These are phyloP conservation scores for Tenualosa thibaudeaui DNA, from an alignment of 2,797 vertebrate genomes.

Conservation along the genomic window DNA sequence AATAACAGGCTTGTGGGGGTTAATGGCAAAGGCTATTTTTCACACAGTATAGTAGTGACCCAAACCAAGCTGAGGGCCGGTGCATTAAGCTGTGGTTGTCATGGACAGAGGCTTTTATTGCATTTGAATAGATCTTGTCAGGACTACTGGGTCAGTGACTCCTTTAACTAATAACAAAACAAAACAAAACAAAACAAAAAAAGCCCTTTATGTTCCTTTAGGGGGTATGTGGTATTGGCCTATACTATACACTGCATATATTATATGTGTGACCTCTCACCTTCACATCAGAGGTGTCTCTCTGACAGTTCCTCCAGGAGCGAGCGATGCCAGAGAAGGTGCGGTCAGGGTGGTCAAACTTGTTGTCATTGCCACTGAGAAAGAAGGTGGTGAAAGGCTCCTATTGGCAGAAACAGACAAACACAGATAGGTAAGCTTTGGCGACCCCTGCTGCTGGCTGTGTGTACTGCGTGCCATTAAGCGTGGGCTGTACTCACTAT, in stretches of 20 bases:
- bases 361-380: slow-evolving; percentile 87
- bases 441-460: not conserved
- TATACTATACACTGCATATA: not conserved
- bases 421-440: slow-evolving; percentile 2
- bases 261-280: slow-evolving; percentile 63
- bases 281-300: slow-evolving; percentile 95
- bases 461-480: not conserved
- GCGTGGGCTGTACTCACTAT: slow-evolving; percentile 82
- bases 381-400: slow-evolving; percentile 95
- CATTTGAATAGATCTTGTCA: too few relatives aligned
- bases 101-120: too few relatives aligned
- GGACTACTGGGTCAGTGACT: too few relatives aligned
- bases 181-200: too few relatives aligned
- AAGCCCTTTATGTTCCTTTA: too few relatives aligned
- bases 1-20: too few relatives aligned
- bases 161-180: too few relatives aligned
- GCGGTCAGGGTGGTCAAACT: slow-evolving; percentile 93
- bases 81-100: not conserved
- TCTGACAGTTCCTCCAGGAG: slow-evolving; percentile 95
- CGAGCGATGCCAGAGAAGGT: slow-evolving; percentile 88
- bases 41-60: not conserved
- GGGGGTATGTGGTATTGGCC: too few relatives aligned
- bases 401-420: slow-evolving; percentile 64
- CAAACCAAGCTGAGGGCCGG: not conserved
- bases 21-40: not conserved